Conservation (phyloP, 2,888 invertebrate species). For the Agrotis puta region DNA sequence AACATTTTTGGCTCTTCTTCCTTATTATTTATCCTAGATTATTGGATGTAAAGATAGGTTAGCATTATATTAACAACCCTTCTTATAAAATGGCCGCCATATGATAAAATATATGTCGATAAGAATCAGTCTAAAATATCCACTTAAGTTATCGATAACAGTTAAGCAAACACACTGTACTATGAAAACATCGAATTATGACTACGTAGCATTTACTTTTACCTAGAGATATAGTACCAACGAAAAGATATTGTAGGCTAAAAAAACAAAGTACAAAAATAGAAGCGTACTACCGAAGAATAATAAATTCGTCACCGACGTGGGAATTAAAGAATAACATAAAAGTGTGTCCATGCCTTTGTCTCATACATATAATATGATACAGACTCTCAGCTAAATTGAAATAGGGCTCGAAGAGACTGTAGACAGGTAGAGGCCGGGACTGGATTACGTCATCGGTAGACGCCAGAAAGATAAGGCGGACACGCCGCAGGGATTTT, state of each 20-base stretch:
- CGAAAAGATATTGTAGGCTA: not conserved
- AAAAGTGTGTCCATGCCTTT: conserved; percentile 40
- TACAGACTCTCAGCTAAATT: conserved; percentile 45
- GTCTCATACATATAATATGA: conserved; percentile 52
- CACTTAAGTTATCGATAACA: no score
- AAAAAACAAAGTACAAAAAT: conserved; percentile 17
- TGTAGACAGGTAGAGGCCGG: conserved; percentile 2
- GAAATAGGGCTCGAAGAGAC: conserved; percentile 25
- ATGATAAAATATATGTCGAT: no score
- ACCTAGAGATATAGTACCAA: no score
- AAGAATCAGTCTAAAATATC: no score
- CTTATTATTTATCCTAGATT: no score
- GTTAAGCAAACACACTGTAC: no score
- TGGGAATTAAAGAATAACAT: conserved; percentile 55
- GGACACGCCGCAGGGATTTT: not conserved
- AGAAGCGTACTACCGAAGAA: conserved; percentile 26
- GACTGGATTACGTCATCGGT: conserved; percentile 1
- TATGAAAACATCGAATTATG: no score
- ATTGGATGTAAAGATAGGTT: no score
- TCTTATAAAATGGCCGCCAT: no score
- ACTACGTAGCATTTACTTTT: no score
- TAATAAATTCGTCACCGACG: conserved; percentile 29
- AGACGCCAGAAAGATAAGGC: not conserved
- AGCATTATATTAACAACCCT: no score
- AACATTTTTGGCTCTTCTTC: no score